These are phyloP conservation scores for Cephus cinctus DNA, from an alignment of 1,140 invertebrate genomes.

Conservation along the genomic window DNA sequence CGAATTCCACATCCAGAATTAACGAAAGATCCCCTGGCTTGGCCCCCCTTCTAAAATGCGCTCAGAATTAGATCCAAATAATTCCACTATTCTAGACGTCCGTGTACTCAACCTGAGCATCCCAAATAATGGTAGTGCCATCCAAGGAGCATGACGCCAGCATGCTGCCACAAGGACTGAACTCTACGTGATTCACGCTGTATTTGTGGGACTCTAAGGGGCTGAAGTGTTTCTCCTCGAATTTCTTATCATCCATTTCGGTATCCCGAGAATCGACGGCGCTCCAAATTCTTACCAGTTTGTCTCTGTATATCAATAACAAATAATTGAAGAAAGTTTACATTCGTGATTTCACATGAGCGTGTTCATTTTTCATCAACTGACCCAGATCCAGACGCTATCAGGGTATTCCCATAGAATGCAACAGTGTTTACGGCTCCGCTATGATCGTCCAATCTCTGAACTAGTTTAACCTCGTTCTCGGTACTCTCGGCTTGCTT, in stretches of 20 bases:
- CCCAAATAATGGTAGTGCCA: slow-evolving; percentile 70
- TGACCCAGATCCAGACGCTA: slow-evolving; percentile 62
- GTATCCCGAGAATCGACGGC: slow-evolving; percentile 36
- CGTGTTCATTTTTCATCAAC: slow-evolving; percentile 13
- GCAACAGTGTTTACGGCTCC: slow-evolving; percentile 62
- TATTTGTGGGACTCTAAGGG: slow-evolving; percentile 63
- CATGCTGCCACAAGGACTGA: slow-evolving; percentile 65
- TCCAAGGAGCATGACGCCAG: slow-evolving; percentile 74
- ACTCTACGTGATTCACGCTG: slow-evolving; percentile 64
- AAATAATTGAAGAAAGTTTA: slow-evolving; percentile 8
- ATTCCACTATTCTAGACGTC: too few species aligned
- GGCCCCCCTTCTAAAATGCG: slow-evolving; percentile 51
- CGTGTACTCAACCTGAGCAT: slow-evolving; percentile 62
- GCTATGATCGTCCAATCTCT: slow-evolving; percentile 56
- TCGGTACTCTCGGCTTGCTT: slow-evolving; percentile 46
- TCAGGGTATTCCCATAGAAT: slow-evolving; percentile 52
- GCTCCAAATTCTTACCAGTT: slow-evolving; percentile 58
- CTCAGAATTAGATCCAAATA: background rate
- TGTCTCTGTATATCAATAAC: slow-evolving; percentile 53
- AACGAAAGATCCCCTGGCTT: slow-evolving; percentile 50
- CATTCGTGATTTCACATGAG: background rate
- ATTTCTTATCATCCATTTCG: slow-evolving; percentile 28
- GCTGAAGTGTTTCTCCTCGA: slow-evolving; percentile 54
- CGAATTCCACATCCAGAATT: slow-evolving; percentile 48
- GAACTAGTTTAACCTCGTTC: slow-evolving; percentile 51